phyloP scores from a whole-genome alignment of 1,140 invertebrate genomes.

The Scaptomyza hsui region DNA sequence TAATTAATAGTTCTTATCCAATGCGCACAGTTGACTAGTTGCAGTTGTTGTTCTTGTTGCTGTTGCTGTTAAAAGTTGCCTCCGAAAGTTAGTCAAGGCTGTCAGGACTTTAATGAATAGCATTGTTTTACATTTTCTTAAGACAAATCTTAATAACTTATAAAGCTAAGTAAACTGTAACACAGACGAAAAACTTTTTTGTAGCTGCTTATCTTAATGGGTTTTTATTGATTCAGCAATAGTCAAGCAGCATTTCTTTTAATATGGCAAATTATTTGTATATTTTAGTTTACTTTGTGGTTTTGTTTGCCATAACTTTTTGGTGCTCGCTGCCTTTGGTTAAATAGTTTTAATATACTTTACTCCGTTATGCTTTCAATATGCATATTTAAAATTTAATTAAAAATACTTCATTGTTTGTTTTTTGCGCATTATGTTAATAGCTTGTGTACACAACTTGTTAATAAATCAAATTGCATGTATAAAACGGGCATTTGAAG shows the following conservation, averaged over 20 bases:
- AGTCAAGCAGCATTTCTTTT: neutral
- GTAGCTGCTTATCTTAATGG: neutral
- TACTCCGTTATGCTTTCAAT: neutral
- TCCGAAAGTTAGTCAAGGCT: neutral
- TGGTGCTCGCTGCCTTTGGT: too few species aligned
- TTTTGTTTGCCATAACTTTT: neutral
- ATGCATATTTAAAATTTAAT: neutral
- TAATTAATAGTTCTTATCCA: conserved; percentile 43
- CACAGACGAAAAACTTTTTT: conserved; percentile 7
- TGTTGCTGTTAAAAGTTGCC: neutral
- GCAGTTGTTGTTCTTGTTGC: neutral
- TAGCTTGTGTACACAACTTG: neutral
- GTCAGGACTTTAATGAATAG: conserved; percentile 9
- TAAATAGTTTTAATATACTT: too few species aligned
- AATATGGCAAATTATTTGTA: too few species aligned
- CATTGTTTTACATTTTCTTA: conserved; percentile 7
- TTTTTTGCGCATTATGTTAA: neutral
- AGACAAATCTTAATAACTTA: conserved; percentile 1
- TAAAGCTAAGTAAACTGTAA: neutral
- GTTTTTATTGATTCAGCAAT: neutral
- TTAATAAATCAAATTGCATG: too few species aligned
- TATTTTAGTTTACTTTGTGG: too few species aligned
- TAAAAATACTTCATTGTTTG: neutral
- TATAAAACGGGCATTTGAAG: too few species aligned
- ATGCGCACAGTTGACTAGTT: neutral